Percentiles rank a stretch among this genome's conserved stretches.
phyloP scores from a whole-genome alignment of 1,140 invertebrate genomes.

The Pygmarrhopalites habei region DNA sequence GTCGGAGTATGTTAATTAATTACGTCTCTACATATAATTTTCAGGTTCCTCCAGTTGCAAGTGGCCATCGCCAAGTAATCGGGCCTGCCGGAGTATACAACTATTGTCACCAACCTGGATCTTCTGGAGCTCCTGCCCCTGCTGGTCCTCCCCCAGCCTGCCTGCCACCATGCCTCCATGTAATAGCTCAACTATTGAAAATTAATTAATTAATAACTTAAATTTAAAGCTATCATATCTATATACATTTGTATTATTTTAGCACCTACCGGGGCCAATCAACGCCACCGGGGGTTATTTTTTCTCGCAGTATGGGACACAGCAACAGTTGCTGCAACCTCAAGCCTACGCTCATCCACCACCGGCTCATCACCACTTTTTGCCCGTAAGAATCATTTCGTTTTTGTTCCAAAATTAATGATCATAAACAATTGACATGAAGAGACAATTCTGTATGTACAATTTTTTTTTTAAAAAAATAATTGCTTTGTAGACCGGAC shows the following conservation, averaged over 20 bases:
- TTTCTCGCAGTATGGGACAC: constrained; percentile 18
- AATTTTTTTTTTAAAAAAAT: too few relatives aligned
- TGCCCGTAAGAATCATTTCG: not conserved
- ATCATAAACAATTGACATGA: too few relatives aligned
- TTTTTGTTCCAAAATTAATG: too few relatives aligned
- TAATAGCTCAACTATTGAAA: not conserved
- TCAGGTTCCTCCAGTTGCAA: constrained; percentile 22
- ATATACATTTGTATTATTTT: not conserved
- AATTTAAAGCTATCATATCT: constrained; percentile 6
- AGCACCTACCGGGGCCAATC: constrained; percentile 23
- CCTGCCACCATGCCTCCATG: constrained; percentile 18
- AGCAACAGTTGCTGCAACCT: constrained; percentile 17
- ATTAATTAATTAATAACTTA: not conserved
- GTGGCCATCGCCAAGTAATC: constrained; percentile 15
- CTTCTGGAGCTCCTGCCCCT: constrained; percentile 9
- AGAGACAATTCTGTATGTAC: too few relatives aligned
- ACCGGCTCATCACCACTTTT: constrained; percentile 17
- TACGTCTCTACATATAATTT: not conserved
- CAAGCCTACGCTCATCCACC: constrained; percentile 25
- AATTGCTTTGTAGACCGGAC: constrained; percentile 6
- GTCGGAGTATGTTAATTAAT: too few relatives aligned
- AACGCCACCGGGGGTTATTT: constrained; percentile 21
- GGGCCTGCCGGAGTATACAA: constrained; percentile 25
- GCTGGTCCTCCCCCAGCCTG: constrained; percentile 22
- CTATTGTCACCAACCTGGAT: constrained; percentile 24